A percentile compares a stretch with the other conserved stretches of the same genome.
Conservation (phyloP, 53 echinoderm and acorn worm species). For the Actinopyga echinites region DNA sequence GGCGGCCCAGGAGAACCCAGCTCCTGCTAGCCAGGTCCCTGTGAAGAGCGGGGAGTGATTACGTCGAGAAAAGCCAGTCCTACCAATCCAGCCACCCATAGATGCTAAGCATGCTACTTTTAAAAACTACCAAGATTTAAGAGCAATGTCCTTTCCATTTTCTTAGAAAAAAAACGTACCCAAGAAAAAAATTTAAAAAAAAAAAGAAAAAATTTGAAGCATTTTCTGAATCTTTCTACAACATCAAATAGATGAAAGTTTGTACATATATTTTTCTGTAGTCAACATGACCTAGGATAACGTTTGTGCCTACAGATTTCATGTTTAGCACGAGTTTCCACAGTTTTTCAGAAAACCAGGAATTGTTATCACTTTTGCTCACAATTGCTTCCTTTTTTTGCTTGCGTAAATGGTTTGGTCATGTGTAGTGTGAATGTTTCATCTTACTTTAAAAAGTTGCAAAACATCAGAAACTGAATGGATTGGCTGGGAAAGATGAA, state of each 20-base stretch:
- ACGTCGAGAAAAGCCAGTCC: neutral
- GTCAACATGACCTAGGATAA: constrained; percentile 8
- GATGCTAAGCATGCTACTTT: constrained; percentile 34
- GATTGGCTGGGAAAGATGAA: too few relatives aligned
- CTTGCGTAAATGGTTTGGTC: too few relatives aligned
- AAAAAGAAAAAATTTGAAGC: constrained; percentile 8
- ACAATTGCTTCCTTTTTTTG: too few relatives aligned
- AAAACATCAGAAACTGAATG: too few relatives aligned
- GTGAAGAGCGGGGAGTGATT: constrained; percentile 14
- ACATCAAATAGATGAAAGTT: neutral
- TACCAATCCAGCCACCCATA: constrained; percentile 33
- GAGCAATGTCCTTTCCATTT: too few relatives aligned
- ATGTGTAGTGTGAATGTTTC: too few relatives aligned
- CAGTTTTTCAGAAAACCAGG: too few relatives aligned
- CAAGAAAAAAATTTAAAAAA: neutral
- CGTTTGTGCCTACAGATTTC: constrained; percentile 4
- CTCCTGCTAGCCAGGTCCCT: constrained; percentile 24
- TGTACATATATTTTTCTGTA: constrained; percentile 33
- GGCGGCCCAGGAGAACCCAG: constrained; percentile 10
- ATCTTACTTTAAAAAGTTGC: too few relatives aligned
- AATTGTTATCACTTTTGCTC: neutral
- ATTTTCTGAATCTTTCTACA: constrained; percentile 29
- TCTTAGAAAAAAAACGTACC: neutral
- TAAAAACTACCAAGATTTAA: neutral
- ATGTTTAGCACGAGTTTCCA: constrained; percentile 1